Conservation (phyloP, 2,113 vertebrate genomes). For the Herpetotheres cachinnans region DNA sequence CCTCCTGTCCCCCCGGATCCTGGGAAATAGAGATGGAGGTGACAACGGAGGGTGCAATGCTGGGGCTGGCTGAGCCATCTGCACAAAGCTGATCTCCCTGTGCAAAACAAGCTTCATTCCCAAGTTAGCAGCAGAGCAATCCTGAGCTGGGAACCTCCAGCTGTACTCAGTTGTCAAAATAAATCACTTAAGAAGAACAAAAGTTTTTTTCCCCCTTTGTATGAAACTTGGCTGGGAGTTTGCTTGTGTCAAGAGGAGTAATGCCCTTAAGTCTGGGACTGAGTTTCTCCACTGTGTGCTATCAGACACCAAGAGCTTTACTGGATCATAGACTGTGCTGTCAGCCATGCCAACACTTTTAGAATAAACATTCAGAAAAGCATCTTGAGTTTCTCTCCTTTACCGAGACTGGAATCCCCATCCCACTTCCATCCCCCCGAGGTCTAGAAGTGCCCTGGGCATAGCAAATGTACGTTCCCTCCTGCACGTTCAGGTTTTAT, state of each 20-base stretch:
- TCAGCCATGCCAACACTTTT: background rate
- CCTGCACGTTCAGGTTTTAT: background rate
- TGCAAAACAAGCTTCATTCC: background rate
- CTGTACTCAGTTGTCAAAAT: background rate
- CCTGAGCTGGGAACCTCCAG: background rate
- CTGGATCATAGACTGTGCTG: background rate
- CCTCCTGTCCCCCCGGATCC: background rate
- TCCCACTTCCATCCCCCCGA: background rate
- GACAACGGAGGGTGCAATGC: background rate
- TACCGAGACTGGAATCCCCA: background rate
- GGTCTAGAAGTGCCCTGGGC: background rate
- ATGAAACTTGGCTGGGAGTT: background rate
- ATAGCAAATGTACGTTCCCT: background rate
- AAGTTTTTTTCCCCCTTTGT: background rate
- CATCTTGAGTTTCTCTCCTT: background rate
- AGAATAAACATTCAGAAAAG: background rate
- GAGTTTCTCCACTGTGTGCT: background rate
- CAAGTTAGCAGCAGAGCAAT: background rate
- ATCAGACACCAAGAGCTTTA: background rate
- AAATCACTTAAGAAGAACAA: background rate
- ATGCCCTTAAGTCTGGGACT: background rate
- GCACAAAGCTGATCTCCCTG: background rate
- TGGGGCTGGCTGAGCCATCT: background rate
- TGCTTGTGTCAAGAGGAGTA: background rate
- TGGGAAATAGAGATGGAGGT: background rate